Evolutionary conservation across 2,888 invertebrate genomes (phyloP).

Genomic region (Drosophila algonquin): DNA sequence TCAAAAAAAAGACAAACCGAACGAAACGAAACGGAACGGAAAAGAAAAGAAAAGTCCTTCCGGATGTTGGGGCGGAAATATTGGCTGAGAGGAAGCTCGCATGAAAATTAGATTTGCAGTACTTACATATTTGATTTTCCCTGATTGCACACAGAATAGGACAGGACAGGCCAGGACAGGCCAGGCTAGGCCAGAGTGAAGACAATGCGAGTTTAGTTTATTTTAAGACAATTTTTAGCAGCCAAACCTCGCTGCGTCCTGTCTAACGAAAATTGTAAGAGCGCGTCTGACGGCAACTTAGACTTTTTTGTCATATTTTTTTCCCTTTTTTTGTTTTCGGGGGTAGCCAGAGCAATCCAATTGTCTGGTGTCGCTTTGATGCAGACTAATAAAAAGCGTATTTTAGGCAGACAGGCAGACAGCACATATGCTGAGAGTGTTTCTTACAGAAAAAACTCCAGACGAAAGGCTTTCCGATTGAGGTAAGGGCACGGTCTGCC

Average conservation of each 20-base stretch:
- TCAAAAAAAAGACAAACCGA: slow-evolving; percentile 11
- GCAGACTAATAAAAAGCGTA: slow-evolving; percentile 7
- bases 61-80: neutral
- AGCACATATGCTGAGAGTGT: neutral
- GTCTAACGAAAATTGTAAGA: neutral
- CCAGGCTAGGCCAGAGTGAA: neutral
- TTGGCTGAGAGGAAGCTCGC: slow-evolving; percentile 15
- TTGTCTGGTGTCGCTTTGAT: slow-evolving; percentile 45
- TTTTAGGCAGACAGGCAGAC: neutral
- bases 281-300: neutral
- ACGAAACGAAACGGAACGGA: neutral
- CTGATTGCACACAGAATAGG: slow-evolving; percentile 31
- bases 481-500: neutral
- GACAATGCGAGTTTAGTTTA: slow-evolving; percentile 25
- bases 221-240: slow-evolving; percentile 42
- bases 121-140: slow-evolving; percentile 60
- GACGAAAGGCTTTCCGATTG: neutral
- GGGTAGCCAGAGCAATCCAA: slow-evolving; percentile 53
- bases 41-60: neutral
- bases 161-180: neutral
- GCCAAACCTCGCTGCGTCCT: neutral
- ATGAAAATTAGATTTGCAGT: slow-evolving; percentile 43
- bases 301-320: neutral
- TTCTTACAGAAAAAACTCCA: neutral
- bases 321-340: neutral